Evolutionary conservation across 2,797 vertebrate genomes (phyloP).

Genomic region (Tiaroga cobitis): DNA sequence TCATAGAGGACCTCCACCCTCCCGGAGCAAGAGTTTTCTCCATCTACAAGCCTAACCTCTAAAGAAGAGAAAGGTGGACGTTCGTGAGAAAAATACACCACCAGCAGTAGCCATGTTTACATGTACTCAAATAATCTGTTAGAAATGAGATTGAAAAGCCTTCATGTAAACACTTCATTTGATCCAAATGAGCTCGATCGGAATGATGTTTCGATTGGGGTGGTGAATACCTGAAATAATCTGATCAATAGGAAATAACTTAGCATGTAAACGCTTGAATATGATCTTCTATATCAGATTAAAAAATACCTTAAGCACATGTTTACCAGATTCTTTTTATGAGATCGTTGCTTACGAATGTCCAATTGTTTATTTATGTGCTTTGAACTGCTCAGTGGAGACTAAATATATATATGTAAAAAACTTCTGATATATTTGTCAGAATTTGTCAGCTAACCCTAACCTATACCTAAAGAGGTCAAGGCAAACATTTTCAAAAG

Average conservation of each 20-base stretch:
- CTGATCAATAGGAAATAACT: neutral
- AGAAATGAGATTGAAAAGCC: neutral
- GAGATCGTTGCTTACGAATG: neutral
- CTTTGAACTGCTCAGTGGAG: neutral
- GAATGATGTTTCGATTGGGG: neutral
- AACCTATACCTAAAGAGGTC: neutral
- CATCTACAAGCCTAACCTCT: slow-evolving; percentile 35
- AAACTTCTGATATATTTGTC: neutral
- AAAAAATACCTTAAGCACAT: neutral
- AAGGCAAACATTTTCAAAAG: no score
- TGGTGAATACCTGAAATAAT: neutral
- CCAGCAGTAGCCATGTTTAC: neutral
- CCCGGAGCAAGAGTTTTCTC: slow-evolving; percentile 7
- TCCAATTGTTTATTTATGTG: neutral
- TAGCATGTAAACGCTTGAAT: neutral
- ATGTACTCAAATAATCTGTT: neutral
- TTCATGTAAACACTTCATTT: neutral
- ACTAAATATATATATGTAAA: no score
- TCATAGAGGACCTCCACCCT: slow-evolving; percentile 26
- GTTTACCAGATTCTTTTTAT: neutral
- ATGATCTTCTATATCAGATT: neutral
- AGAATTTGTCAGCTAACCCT: neutral
- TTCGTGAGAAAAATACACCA: neutral
- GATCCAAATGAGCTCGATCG: neutral
- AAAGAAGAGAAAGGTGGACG: neutral